These are phyloP conservation scores for Chloroceryle aenea DNA, from an alignment of 2,113 vertebrate species.

Conservation along the genomic window DNA sequence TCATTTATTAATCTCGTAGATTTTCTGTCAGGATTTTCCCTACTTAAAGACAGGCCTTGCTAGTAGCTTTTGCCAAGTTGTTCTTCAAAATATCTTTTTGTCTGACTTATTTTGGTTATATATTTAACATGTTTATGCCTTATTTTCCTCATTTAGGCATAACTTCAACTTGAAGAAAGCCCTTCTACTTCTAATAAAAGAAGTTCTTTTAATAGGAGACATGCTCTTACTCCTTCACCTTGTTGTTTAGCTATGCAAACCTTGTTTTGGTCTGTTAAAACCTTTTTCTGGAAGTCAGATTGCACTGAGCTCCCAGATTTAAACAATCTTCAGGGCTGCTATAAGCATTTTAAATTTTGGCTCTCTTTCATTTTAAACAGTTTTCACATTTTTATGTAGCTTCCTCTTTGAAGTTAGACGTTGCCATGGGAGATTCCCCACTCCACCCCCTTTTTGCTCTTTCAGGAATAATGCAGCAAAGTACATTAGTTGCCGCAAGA, in stretches of 20 bases:
- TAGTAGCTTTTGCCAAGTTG: background rate
- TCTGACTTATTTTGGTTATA: background rate
- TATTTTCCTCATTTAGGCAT: background rate
- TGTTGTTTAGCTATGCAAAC: background rate
- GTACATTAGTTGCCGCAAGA: background rate
- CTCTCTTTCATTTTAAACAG: background rate
- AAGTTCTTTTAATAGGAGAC: background rate
- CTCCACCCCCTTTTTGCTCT: background rate
- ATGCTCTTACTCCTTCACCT: background rate
- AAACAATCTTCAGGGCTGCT: background rate
- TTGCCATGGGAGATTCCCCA: background rate
- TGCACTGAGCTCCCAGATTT: background rate
- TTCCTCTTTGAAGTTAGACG: slow-evolving; percentile 6
- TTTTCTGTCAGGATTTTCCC: background rate
- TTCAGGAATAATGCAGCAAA: background rate
- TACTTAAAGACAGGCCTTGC: background rate
- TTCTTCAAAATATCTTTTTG: background rate
- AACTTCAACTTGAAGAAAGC: background rate
- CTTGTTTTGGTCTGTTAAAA: background rate
- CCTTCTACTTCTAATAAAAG: background rate
- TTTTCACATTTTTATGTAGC: background rate
- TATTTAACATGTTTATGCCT: background rate
- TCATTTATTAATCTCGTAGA: background rate
- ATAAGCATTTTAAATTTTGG: background rate
- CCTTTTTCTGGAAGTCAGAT: background rate